These are phyloP conservation scores for Resseliella maxima DNA, from an alignment of 2,888 invertebrate species.

Conservation along the genomic window DNA sequence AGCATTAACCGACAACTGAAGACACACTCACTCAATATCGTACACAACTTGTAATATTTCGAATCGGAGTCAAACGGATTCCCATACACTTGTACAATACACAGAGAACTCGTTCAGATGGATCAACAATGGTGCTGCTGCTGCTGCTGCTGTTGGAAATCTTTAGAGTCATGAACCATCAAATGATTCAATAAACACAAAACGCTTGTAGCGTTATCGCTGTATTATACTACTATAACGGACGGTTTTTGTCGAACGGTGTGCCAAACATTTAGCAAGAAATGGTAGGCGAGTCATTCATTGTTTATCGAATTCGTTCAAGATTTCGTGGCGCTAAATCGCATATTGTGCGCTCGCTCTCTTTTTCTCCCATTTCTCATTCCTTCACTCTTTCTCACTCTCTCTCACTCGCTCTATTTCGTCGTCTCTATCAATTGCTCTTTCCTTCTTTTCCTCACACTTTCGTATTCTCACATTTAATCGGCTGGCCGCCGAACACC, in stretches of 20 bases:
- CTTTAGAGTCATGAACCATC: slow-evolving; percentile 42
- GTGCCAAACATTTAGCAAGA: background rate
- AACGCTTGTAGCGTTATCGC: background rate
- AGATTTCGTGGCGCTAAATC: slow-evolving; percentile 43
- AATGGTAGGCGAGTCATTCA: background rate
- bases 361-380: background rate
- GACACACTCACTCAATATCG: background rate
- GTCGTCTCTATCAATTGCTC: too few relatives aligned
- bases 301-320: background rate
- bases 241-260: background rate
- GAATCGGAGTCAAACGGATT: background rate
- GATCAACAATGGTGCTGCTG: slow-evolving; percentile 25
- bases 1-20: slow-evolving; percentile 47
- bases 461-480: too few relatives aligned
- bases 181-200: slow-evolving; percentile 10
- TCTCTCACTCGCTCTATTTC: too few relatives aligned
- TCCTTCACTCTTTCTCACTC: background rate
- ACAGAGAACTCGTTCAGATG: background rate
- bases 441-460: too few relatives aligned
- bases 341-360: background rate
- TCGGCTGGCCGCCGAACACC: background rate
- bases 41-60: background rate
- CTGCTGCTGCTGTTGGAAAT: background rate
- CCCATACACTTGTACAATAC: slow-evolving; percentile 5
- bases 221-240: background rate